These are phyloP conservation scores for Probaryconus sp. DNA, from an alignment of 1,140 invertebrate genomes.

Conservation along the genomic window DNA sequence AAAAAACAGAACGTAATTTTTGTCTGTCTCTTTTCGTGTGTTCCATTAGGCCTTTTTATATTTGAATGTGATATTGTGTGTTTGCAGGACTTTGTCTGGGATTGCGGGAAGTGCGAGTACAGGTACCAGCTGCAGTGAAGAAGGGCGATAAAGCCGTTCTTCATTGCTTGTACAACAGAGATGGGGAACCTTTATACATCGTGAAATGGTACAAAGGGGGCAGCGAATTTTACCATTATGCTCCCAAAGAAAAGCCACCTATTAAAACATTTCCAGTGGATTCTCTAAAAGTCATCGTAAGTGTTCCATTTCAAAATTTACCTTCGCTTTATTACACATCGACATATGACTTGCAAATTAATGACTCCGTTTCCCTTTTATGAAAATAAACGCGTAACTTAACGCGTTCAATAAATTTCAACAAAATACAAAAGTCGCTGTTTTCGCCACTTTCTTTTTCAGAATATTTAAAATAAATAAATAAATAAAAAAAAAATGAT, in stretches of 20 bases:
- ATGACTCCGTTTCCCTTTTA: too few species aligned
- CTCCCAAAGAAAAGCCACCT: constrained; percentile 78
- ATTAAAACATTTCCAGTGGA: constrained; percentile 80
- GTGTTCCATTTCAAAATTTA: constrained; percentile 61
- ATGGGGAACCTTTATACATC: constrained; percentile 87
- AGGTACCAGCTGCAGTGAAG: constrained; percentile 84
- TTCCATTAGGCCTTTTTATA: too few species aligned
- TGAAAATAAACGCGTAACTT: too few species aligned
- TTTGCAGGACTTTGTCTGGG: constrained; percentile 77
- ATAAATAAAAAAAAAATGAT: too few species aligned
- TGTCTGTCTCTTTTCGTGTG: too few species aligned
- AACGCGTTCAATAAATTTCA: too few species aligned
- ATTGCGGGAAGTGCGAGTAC: constrained; percentile 82
- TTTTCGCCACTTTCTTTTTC: too few species aligned
- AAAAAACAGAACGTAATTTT: too few species aligned
- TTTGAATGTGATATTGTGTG: constrained; percentile 27
- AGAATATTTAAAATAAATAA: too few species aligned
- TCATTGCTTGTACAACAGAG: constrained; percentile 88
- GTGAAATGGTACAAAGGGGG: constrained; percentile 91
- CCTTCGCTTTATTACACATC: too few species aligned
- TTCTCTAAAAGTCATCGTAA: constrained; percentile 81
- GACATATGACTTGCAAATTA: too few species aligned
- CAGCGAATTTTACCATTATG: constrained; percentile 83
- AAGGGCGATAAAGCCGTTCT: constrained; percentile 84
- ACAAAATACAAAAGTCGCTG: too few species aligned